A percentile compares a stretch with the other conserved stretches of the same genome.
Conservation (phyloP, 2,888 invertebrate genomes). For the Catocala fraxini region DNA sequence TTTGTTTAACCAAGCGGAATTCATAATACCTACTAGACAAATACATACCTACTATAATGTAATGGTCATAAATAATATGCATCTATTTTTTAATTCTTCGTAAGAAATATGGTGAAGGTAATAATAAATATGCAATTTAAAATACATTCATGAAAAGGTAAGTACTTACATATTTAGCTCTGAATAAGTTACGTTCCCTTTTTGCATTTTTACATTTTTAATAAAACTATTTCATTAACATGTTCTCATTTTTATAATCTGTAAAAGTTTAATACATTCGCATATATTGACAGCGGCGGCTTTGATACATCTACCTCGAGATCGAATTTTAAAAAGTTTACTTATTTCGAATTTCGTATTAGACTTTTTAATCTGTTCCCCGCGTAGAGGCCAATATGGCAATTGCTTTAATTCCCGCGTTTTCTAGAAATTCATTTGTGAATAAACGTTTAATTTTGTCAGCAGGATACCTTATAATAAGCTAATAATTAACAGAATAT, state of each 20-base stretch:
- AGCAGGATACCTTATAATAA: too few species aligned
- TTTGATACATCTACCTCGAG: conserved; percentile 50
- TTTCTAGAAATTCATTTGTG: background rate
- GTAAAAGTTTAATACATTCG: conserved; percentile 52
- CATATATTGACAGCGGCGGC: conserved; percentile 50
- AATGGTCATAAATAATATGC: too few species aligned
- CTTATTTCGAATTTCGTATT: conserved; percentile 44
- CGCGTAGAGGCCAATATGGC: background rate
- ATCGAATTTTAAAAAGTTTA: conserved; percentile 57
- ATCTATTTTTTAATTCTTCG: too few species aligned
- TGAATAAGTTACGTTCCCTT: too few species aligned
- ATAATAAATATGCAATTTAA: too few species aligned
- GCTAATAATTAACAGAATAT: too few species aligned
- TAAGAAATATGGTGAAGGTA: too few species aligned
- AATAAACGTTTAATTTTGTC: background rate
- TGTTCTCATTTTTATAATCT: conserved; percentile 27
- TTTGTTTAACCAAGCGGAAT: too few species aligned
- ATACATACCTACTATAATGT: too few species aligned
- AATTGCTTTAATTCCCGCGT: conserved; percentile 2
- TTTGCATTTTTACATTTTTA: background rate
- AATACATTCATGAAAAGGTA: too few species aligned
- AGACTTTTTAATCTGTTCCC: background rate
- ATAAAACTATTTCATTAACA: conserved; percentile 18
- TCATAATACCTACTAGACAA: too few species aligned
- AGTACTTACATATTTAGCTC: too few species aligned